These are phyloP conservation scores for Todiramphus chloris DNA, from an alignment of 2,113 vertebrate genomes.

Conservation along the genomic window DNA sequence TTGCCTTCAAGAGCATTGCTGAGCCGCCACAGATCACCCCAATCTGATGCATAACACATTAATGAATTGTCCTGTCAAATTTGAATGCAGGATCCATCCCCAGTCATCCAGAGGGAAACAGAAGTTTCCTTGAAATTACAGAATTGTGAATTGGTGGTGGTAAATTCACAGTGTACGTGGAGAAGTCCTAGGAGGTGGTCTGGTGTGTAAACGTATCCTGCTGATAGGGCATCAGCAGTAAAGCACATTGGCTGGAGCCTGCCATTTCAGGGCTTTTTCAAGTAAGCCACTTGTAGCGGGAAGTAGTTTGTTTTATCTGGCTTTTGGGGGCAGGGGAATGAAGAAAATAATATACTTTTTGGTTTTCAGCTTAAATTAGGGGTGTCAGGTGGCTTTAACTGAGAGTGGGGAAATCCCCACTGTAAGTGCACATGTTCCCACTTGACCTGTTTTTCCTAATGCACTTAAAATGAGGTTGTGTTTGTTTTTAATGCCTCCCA, in stretches of 20 bases:
- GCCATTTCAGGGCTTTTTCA: conserved; percentile 65
- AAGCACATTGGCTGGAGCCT: conserved; percentile 36
- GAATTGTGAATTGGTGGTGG: background rate
- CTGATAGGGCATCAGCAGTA: conserved; percentile 53
- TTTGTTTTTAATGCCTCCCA: conserved; percentile 11
- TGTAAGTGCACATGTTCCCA: background rate
- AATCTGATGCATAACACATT: background rate
- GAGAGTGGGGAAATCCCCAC: background rate
- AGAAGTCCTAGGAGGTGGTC: conserved; percentile 37
- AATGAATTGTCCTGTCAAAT: conserved; percentile 29
- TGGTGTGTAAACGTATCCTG: conserved; percentile 12
- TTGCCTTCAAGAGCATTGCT: background rate
- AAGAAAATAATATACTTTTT: background rate
- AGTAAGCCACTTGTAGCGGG: conserved; percentile 49
- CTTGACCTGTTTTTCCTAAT: conserved; percentile 27
- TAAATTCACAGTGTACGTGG: background rate
- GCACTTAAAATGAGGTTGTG: background rate
- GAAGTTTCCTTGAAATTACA: conserved; percentile 32
- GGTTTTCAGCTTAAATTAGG: background rate
- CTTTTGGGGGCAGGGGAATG: background rate
- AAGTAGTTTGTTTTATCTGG: background rate
- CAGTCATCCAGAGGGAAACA: background rate
- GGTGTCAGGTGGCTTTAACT: background rate
- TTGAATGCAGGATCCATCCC: conserved; percentile 8
- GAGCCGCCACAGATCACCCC: background rate